Conservation (phyloP, 2,113 vertebrate genomes). For the Cyprinodon brontotheroides region DNA sequence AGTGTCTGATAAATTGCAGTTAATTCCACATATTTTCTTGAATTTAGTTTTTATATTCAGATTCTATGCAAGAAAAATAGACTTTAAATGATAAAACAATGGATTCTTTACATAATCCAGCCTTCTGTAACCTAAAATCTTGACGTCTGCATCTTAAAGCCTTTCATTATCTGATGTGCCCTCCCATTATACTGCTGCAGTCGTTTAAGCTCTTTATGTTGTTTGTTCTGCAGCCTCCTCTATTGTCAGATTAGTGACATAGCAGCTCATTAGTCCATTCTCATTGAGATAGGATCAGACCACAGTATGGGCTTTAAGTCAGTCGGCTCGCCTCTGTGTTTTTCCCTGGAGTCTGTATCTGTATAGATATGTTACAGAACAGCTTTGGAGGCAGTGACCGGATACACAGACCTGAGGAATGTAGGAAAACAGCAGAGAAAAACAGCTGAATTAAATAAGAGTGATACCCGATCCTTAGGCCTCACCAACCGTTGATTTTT, state of each 20-base stretch:
- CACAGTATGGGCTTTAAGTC: conserved; percentile 48
- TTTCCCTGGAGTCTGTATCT: conserved; percentile 31
- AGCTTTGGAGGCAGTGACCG: not conserved
- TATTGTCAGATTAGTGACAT: conserved; percentile 62
- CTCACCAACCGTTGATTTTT: conserved; percentile 66
- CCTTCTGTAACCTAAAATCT: not conserved
- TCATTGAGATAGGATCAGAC: conserved; percentile 68
- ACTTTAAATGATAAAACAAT: not conserved
- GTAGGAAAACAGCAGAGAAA: conserved; percentile 22
- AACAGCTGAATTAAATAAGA: conserved; percentile 49
- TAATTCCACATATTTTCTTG: not conserved
- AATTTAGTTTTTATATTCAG: not conserved
- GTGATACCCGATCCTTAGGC: conserved; percentile 61
- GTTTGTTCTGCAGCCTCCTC: conserved; percentile 53
- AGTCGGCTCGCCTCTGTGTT: conserved; percentile 38
- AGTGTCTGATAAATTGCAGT: not conserved
- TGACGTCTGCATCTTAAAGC: not conserved
- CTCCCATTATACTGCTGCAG: conserved; percentile 25
- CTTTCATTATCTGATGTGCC: not conserved
- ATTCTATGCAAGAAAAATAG: not conserved
- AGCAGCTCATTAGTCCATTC: conserved; percentile 43
- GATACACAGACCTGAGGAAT: conserved; percentile 16
- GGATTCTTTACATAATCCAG: not conserved
- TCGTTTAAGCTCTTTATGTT: conserved; percentile 43
- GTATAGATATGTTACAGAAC: conserved; percentile 32